These are phyloP conservation scores for Dendrocincla fuliginosa DNA, from an alignment of 2,797 vertebrate species.

Conservation along the genomic window DNA sequence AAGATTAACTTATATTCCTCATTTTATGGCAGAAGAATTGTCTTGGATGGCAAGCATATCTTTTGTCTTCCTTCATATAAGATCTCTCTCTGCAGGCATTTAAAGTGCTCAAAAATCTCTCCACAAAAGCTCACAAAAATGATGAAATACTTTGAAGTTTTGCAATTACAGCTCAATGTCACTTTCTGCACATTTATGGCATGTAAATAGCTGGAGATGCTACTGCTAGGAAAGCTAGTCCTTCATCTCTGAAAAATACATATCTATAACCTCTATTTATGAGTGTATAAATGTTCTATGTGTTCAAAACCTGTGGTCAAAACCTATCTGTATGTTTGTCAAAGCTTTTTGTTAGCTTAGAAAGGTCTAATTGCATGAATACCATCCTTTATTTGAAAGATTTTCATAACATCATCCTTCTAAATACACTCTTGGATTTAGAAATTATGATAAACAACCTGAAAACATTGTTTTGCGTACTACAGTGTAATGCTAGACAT, in stretches of 20 bases:
- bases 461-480: background rate
- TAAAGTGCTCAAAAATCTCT: background rate
- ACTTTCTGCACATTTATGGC: conserved; percentile 7
- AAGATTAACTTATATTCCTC: background rate
- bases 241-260: conserved; percentile 16
- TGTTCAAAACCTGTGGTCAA: background rate
- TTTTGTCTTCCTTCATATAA: background rate
- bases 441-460: background rate
- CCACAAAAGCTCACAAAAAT: background rate
- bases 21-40: background rate
- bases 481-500: background rate
- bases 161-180: background rate
- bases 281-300: background rate
- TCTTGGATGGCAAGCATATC: background rate
- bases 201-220: conserved; percentile 3
- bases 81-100: background rate
- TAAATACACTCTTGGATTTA: background rate
- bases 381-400: background rate
- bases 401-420: background rate
- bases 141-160: background rate
- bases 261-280: background rate
- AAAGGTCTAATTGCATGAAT: background rate
- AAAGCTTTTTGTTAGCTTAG: conserved; percentile 6
- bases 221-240: background rate
- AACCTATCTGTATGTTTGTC: background rate